phyloP scores from a whole-genome alignment of 2,113 vertebrate species.

The Smithornis capensis region DNA sequence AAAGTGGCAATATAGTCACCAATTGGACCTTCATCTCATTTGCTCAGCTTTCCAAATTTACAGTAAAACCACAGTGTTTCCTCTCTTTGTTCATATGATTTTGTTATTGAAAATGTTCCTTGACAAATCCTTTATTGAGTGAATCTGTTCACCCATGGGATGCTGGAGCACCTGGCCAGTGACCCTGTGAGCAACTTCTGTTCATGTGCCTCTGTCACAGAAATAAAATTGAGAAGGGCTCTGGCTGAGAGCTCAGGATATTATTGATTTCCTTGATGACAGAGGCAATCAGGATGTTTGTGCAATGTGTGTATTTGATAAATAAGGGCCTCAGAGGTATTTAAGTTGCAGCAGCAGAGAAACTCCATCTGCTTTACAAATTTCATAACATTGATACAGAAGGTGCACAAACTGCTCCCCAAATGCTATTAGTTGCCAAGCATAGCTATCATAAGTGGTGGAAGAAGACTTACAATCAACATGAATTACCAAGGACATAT shows the following conservation, averaged over 20 bases:
- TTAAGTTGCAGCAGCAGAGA: constrained; percentile 25
- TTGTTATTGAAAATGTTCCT: not conserved
- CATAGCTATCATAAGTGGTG: not conserved
- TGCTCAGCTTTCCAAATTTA: not conserved
- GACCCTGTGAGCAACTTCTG: not conserved
- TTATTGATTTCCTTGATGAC: not conserved
- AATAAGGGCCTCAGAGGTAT: constrained; percentile 36
- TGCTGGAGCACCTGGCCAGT: not conserved
- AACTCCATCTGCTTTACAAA: constrained; percentile 68
- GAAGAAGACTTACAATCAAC: constrained; percentile 44
- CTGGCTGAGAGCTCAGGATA: not conserved
- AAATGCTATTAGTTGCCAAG: constrained; percentile 51
- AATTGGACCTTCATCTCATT: not conserved
- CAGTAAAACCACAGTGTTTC: not conserved
- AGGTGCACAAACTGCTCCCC: constrained; percentile 52
- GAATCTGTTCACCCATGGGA: not conserved
- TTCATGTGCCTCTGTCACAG: not conserved
- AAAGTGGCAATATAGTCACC: not conserved
- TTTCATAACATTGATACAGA: constrained; percentile 61
- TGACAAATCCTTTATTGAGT: not conserved
- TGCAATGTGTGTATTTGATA: constrained; percentile 4
- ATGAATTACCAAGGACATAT: not conserved
- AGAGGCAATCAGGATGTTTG: not conserved
- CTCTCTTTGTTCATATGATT: not conserved
- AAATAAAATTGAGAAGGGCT: not conserved